phyloP scores from a whole-genome alignment of 2,888 invertebrate species.

The Glyphotaelius pellucidus region DNA sequence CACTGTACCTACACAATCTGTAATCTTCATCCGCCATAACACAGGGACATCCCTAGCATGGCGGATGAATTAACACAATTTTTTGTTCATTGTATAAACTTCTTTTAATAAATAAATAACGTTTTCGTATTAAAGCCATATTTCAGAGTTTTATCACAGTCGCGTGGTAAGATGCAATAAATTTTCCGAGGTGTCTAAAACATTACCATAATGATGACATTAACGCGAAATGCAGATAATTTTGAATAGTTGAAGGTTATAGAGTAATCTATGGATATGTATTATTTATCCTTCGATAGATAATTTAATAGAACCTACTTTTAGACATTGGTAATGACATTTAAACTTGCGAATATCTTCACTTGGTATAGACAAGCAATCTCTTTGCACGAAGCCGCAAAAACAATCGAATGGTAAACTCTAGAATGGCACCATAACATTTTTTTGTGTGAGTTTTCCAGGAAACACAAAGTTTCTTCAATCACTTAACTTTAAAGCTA shows the following conservation, averaged over 20 bases:
- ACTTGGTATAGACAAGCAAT: background rate
- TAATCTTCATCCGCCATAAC: too few relatives aligned
- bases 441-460: too few relatives aligned
- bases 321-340: background rate
- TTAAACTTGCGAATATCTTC: background rate
- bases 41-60: too few relatives aligned
- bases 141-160: constrained; percentile 14
- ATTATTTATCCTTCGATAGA: background rate
- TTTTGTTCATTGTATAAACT: too few relatives aligned
- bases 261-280: constrained; percentile 2
- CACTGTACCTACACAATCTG: too few relatives aligned
- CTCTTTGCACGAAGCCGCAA: background rate
- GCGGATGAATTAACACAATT: too few relatives aligned
- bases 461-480: too few relatives aligned
- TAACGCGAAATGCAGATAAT: constrained; percentile 37
- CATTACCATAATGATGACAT: constrained; percentile 41
- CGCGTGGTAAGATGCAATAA: constrained; percentile 26
- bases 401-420: background rate
- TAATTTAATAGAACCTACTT: background rate
- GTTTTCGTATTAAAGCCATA: background rate
- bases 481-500: too few relatives aligned
- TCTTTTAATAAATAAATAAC: too few relatives aligned
- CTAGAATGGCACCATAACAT: too few relatives aligned
- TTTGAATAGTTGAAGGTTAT: constrained; percentile 15
- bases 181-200: background rate